Conservation (phyloP, 2,888 invertebrate species). For the Protophormia terraenovae region DNA sequence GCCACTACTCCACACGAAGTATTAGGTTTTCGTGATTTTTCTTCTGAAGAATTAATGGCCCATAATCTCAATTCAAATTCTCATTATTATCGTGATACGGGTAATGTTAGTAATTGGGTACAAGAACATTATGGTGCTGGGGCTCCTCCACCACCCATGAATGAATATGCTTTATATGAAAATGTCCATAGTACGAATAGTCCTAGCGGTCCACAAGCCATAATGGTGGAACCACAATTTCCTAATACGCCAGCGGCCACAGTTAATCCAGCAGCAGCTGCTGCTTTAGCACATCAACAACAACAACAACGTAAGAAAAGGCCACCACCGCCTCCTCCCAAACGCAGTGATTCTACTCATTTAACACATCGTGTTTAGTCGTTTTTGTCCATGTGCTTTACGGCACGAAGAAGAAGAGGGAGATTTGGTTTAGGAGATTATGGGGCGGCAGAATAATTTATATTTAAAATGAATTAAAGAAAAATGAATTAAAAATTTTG, state of each 20-base stretch:
- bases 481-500: not conserved
- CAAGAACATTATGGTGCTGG: constrained; percentile 90
- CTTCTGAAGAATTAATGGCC: constrained; percentile 81
- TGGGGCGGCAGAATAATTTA: constrained; percentile 11
- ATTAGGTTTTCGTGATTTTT: constrained; percentile 92
- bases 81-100: constrained; percentile 82
- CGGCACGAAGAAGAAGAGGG: constrained; percentile 48
- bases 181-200: constrained; percentile 83
- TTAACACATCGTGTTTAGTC: constrained; percentile 83
- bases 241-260: constrained; percentile 20
- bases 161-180: constrained; percentile 85
- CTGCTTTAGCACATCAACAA: constrained; percentile 64
- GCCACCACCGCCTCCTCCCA: constrained; percentile 95
- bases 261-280: constrained; percentile 58
- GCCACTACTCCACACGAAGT: constrained; percentile 96
- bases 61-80: constrained; percentile 78
- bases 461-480: not conserved
- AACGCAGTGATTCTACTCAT: constrained; percentile 93
- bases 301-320: constrained; percentile 84
- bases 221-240: constrained; percentile 69
- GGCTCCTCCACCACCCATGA: constrained; percentile 71
- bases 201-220: constrained; percentile 28
- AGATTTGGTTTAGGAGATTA: constrained; percentile 10
- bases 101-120: constrained; percentile 94
- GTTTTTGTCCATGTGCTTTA: constrained; percentile 63